Evolutionary conservation across 35 echinoderm and acorn worm genomes (phyloP), one percentile per base, ranked within the genome.

Genomic region (Chiridota heheva): DNA sequence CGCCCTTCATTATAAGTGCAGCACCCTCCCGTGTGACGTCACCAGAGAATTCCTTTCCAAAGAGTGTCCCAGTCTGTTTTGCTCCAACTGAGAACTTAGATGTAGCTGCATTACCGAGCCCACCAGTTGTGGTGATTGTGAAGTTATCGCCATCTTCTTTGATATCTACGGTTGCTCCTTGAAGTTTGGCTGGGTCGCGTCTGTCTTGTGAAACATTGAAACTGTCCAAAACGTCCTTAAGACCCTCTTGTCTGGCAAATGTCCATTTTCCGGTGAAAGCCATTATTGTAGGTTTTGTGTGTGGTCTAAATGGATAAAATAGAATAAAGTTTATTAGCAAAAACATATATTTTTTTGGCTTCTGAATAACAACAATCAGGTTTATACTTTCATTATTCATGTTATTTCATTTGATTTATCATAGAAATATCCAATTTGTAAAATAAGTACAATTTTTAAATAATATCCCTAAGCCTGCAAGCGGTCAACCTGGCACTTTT

Each of bases 141-240:
- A 89, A 89, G 86, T 64, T 69, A 51, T 89, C 84, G 13, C 90
- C 89, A 75, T 87, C 44, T 58, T 92, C 83, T 4, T 24, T 74
- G 59, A 92, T 92, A 44, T 73, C 85, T 16, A 92, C 36, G 3
- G 58, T 40, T 12, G 67, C 70, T 1, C 73, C 72, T 8, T 47
- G 43, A 31, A 84, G 66, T 40, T 61, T 48, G n/a, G 68, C 36
- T 2, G 78, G 68, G 20, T 82, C 80, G 15, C 55, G 46, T 37
- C 78, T 90, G 30, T 53, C 71, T 28, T 42, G 60, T 18, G 70
- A 56, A 55, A 85, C 61, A 5, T 69, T 62, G 27, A 85, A 69
- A 10, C 72, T 73, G 58, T 84, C 73, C 2, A 71, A 12, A 35
- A 90, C 71, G 64, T 44, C 73, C 2, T 67, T 72, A 30, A 90